Conservation (phyloP, 2,113 vertebrate genomes). For the Cyprinodon tularosa region DNA sequence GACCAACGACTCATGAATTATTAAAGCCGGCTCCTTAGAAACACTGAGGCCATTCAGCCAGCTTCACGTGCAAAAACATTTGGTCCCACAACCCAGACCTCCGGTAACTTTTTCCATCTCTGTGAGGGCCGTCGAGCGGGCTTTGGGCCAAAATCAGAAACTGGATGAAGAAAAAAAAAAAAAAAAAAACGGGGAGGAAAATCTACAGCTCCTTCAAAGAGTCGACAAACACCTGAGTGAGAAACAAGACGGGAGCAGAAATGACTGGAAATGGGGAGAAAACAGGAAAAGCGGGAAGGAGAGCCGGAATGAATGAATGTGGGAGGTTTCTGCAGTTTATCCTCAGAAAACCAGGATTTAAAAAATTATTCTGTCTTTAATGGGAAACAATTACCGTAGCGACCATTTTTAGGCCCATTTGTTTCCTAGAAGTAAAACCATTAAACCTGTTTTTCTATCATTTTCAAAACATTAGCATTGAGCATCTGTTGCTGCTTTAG, state of each 20-base stretch:
- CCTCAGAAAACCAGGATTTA: background rate
- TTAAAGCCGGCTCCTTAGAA: background rate
- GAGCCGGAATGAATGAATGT: background rate
- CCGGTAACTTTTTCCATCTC: background rate
- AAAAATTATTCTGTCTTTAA: background rate
- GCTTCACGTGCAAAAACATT: conserved; percentile 26
- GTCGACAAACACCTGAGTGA: conserved; percentile 55
- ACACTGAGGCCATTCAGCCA: conserved; percentile 24
- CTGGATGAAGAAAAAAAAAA: background rate
- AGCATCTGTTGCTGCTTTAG: too few relatives aligned
- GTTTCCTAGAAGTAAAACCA: too few relatives aligned
- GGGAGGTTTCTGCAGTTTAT: background rate
- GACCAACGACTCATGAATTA: conserved; percentile 24
- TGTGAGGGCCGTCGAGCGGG: background rate
- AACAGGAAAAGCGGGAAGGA: conserved; percentile 1
- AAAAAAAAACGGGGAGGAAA: conserved; percentile 5
- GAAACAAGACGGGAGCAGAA: conserved; percentile 48
- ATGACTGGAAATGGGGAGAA: conserved; percentile 39
- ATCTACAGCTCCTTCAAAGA: conserved; percentile 14
- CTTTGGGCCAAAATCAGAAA: background rate
- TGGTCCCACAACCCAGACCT: background rate
- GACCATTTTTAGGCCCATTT: too few relatives aligned
- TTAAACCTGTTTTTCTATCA: too few relatives aligned
- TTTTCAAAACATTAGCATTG: too few relatives aligned
- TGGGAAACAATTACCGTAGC: too few relatives aligned